Percentiles rank a stretch among this genome's conserved stretches.
These are phyloP conservation scores for Phaedon cochleariae DNA, from an alignment of 2,888 invertebrate genomes.

Conservation along the genomic window DNA sequence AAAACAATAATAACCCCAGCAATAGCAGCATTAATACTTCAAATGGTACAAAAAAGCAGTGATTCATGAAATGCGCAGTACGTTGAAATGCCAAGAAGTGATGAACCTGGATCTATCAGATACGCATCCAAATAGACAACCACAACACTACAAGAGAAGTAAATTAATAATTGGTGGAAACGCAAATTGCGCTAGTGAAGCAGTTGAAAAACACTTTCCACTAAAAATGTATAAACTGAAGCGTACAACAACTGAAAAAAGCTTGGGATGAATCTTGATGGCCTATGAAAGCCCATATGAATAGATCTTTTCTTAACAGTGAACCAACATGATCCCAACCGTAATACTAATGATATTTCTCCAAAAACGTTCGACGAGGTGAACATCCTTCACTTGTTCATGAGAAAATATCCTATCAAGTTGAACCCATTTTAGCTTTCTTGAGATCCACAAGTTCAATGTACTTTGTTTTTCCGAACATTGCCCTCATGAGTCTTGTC, in stretches of 20 bases:
- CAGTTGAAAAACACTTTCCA: slow-evolving; percentile 1
- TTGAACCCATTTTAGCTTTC: too few relatives aligned
- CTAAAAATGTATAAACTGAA: neutral
- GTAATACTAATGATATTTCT: too few relatives aligned
- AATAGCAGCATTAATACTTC: too few relatives aligned
- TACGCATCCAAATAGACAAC: neutral
- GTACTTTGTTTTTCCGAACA: too few relatives aligned
- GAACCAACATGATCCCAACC: neutral
- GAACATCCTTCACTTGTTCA: too few relatives aligned
- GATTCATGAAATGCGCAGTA: slow-evolving; percentile 1
- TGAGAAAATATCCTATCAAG: too few relatives aligned
- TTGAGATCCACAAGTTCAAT: too few relatives aligned
- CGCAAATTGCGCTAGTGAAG: slow-evolving; percentile 6
- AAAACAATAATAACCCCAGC: too few relatives aligned
- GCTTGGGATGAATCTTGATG: neutral
- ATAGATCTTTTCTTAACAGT: neutral
- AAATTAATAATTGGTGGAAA: slow-evolving; percentile 3
- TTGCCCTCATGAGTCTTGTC: too few relatives aligned
- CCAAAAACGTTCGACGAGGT: too few relatives aligned
- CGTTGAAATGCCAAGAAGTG: slow-evolving; percentile 3
- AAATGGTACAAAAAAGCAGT: too few relatives aligned
- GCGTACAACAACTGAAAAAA: neutral
- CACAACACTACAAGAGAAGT: slow-evolving; percentile 1
- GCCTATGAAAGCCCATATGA: neutral
- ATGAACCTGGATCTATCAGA: neutral